Evolutionary conservation across 2,888 invertebrate genomes (phyloP), one percentile per base, ranked within the genome.

Genomic region (Acanthosepion esculentum): DNA sequence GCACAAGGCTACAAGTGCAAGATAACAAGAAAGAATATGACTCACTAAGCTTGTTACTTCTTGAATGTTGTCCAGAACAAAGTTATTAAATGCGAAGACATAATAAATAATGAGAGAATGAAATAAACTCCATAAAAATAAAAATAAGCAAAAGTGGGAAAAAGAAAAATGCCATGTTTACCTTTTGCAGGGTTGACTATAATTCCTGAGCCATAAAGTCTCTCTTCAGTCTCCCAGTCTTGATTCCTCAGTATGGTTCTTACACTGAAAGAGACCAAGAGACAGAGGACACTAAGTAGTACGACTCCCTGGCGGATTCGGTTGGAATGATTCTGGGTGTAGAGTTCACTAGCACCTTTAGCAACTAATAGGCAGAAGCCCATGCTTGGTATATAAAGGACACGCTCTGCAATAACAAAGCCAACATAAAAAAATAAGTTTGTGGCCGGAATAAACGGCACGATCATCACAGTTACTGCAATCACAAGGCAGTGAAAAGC

Each of bases 341-440:
- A 96, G 55, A 97, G 93, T 94, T 96, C 92, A 94, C 96, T 95
- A 59, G 96, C 96, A 91, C 97, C 97, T 94, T 97, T 96, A 94
- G 98, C 99, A 95, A 99, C 98, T 96, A 99, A 98, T 96, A 99
- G 98, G 98, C 99, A 99, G 98, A 98, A 99, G 94, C 99, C 99
- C 97, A 99, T 99, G 98, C 99, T 99, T 94, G 99, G 99, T 97
- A 99, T 98, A 98, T 99, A 99, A 96, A 99, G 98, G 96, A 99
- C 98, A 96, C 99, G 98, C 98, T 99, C 99, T 95, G 99, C 99
- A 95, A 99, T 98, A 96, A 99, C 99, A 98, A 99, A 99, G 94
- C 99, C 99, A 95, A 99, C 99, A 98, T 99, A 99, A 98, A 99
- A 99, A 98, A 99, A 98, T 96, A 99, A 98, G 98, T 99, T 99